A percentile compares a stretch with the other conserved stretches of the same genome.
These are phyloP conservation scores for Monarcha castaneiventris DNA, from an alignment of 2,113 vertebrate genomes.

Conservation along the genomic window DNA sequence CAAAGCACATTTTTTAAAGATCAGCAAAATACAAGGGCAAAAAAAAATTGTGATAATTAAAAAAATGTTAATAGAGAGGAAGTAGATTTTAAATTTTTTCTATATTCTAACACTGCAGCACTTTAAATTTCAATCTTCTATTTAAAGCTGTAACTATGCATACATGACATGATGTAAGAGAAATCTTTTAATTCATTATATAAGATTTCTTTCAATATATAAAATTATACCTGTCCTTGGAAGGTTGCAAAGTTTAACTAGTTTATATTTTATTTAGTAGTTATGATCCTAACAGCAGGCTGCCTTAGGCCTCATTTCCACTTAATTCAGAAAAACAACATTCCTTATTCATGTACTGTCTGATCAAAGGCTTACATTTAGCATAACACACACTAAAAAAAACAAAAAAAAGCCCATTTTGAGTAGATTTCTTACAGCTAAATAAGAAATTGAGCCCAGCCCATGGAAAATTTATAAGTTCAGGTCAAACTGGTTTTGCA, in stretches of 20 bases:
- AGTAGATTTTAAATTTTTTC: not conserved
- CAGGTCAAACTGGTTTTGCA: constrained; percentile 28
- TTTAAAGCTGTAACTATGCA: not conserved
- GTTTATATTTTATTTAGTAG: constrained; percentile 62
- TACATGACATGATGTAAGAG: not conserved
- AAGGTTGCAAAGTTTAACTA: constrained; percentile 16
- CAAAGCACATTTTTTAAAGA: not conserved
- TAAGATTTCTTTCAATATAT: not conserved
- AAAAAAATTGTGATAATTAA: not conserved
- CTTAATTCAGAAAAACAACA: constrained; percentile 65
- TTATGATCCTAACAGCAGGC: constrained; percentile 26
- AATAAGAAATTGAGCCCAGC: constrained; percentile 4
- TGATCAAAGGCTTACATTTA: constrained; percentile 70
- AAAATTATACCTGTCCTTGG: not conserved
- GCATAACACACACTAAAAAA: constrained; percentile 10
- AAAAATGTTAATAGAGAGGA: not conserved
- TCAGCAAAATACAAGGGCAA: not conserved
- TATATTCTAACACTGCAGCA: not conserved
- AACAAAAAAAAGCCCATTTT: constrained; percentile 11
- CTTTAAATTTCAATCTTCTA: not conserved
- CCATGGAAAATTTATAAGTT: constrained; percentile 51
- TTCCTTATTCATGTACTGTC: constrained; percentile 62
- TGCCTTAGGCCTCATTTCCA: constrained; percentile 58
- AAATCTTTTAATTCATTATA: not conserved
- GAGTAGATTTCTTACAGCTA: constrained; percentile 14